Percentiles rank a stretch among this genome's conserved stretches.
phyloP scores from a whole-genome alignment of 2,113 vertebrate genomes.

The Okapia johnstoni region DNA sequence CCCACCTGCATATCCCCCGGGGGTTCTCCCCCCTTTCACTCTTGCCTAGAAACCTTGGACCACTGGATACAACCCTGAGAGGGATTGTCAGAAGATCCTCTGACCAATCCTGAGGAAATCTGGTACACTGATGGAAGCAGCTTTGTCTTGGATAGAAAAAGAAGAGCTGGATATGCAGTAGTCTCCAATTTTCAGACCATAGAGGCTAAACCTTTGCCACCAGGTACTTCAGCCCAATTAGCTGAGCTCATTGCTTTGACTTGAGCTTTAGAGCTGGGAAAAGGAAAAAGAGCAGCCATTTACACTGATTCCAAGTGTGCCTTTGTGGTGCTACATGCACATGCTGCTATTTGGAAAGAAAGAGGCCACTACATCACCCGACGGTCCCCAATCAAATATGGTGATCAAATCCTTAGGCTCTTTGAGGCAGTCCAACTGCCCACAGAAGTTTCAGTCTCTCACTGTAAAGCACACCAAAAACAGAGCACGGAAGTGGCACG shows the following conservation, averaged over 20 bases:
- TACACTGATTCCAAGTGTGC: not conserved
- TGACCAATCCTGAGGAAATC: not conserved
- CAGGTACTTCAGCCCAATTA: not conserved
- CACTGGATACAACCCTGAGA: not conserved
- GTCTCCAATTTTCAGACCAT: not conserved
- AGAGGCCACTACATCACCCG: not conserved
- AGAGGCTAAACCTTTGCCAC: not conserved
- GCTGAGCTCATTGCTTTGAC: not conserved
- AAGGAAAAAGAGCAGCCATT: not conserved
- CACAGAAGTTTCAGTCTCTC: not conserved
- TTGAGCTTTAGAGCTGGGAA: not conserved
- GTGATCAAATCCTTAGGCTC: not conserved
- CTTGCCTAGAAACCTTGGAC: not conserved
- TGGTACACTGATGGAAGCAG: not conserved
- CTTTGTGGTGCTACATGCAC: not conserved
- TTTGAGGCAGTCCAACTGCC: not conserved
- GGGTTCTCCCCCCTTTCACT: not conserved
- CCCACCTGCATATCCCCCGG: not conserved
- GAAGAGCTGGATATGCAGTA: not conserved
- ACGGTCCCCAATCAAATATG: not conserved
- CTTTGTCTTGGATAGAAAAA: not conserved
- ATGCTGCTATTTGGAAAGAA: not conserved
- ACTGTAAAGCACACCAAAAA: not conserved
- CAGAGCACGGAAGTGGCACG: not conserved
- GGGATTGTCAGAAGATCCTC: not conserved